These are phyloP conservation scores for Barbus barbus DNA, from an alignment of 2,113 vertebrate species.

Conservation along the genomic window DNA sequence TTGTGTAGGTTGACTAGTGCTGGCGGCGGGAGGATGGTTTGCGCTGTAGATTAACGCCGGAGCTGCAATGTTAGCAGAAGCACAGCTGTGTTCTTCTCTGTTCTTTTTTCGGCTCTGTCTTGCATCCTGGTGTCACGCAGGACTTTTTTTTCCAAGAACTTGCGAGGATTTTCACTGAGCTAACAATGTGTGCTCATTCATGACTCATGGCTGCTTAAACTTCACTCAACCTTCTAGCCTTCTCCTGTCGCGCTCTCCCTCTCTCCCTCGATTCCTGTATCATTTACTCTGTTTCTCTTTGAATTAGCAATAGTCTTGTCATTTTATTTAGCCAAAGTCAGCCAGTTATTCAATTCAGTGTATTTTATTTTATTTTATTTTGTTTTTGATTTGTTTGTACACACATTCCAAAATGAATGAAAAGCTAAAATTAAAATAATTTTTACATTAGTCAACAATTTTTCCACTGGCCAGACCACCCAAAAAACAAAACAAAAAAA, in stretches of 20 bases:
- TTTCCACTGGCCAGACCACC: neutral
- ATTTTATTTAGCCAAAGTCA: neutral
- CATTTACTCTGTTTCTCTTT: neutral
- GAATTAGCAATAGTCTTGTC: neutral
- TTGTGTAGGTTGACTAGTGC: neutral
- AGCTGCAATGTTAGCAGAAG: neutral
- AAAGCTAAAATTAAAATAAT: neutral
- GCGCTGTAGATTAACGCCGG: neutral
- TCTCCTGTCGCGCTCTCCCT: slow-evolving; percentile 13
- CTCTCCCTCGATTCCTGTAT: neutral
- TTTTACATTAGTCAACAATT: neutral
- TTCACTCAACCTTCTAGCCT: slow-evolving; percentile 63
- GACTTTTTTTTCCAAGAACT: slow-evolving; percentile 75
- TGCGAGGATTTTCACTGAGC: slow-evolving; percentile 72
- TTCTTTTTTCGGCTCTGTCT: slow-evolving; percentile 56
- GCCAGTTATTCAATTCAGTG: neutral
- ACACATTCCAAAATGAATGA: neutral
- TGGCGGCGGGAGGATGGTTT: neutral
- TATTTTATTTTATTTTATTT: neutral
- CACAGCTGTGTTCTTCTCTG: slow-evolving; percentile 51
- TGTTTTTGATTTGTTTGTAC: neutral
- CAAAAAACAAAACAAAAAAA: no score
- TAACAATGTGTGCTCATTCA: slow-evolving; percentile 73
- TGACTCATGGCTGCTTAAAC: slow-evolving; percentile 70
- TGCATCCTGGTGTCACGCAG: slow-evolving; percentile 76